Percentiles rank a stretch among this genome's conserved stretches.
Evolutionary conservation across 2,797 vertebrate species (phyloP).

Genomic region (Sebastes minor): DNA sequence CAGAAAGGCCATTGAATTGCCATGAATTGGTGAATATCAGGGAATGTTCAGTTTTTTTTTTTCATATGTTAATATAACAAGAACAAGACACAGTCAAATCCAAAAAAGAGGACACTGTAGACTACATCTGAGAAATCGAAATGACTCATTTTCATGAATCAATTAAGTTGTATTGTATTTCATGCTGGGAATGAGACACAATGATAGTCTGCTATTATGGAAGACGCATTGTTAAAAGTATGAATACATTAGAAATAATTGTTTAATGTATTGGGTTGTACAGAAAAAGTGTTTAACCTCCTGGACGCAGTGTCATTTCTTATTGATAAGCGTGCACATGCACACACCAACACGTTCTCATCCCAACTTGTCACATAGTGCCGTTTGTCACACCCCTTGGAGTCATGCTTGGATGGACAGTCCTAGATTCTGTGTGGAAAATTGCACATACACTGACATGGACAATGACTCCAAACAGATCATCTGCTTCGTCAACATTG

Average conservation of each 20-base stretch:
- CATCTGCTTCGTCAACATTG: background rate
- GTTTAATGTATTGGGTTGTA: background rate
- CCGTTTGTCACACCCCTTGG: too few relatives aligned
- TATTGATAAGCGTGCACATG: background rate
- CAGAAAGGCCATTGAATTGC: background rate
- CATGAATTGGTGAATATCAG: background rate
- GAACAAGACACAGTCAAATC: background rate
- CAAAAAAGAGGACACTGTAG: too few relatives aligned
- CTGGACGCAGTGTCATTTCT: background rate
- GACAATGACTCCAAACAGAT: background rate
- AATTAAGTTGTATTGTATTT: background rate
- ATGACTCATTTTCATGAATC: background rate
- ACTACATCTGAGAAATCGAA: background rate
- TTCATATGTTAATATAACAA: background rate
- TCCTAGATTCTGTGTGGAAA: background rate
- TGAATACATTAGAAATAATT: slow-evolving; percentile 3
- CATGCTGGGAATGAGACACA: background rate
- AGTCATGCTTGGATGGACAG: background rate
- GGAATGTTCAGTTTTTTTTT: background rate
- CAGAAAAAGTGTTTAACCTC: too few relatives aligned
- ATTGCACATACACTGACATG: background rate
- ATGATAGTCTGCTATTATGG: background rate
- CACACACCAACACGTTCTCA: too few relatives aligned
- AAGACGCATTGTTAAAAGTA: background rate
- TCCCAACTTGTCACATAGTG: too few relatives aligned